phyloP scores from a whole-genome alignment of 2,113 vertebrate species.

The Tichodroma muraria region DNA sequence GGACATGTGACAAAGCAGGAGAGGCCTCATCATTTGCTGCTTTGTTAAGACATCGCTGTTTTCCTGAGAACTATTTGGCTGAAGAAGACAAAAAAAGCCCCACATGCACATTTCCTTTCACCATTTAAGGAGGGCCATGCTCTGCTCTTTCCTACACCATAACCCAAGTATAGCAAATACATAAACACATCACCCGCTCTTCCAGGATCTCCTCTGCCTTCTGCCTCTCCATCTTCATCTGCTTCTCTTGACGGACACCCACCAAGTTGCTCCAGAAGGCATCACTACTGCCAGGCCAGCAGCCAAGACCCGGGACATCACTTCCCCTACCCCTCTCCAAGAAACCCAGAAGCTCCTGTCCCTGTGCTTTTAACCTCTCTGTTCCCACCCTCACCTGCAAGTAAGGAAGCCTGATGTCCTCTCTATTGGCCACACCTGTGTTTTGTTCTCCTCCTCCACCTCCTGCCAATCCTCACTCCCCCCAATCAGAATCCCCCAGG shows the following conservation, averaged over 20 bases:
- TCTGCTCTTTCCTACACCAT: neutral
- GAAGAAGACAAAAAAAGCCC: neutral
- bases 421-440: neutral
- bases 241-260: neutral
- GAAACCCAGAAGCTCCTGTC: rapidly evolving
- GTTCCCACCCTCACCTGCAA: neutral
- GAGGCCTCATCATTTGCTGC: neutral
- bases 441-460: neutral
- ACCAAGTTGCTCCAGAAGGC: neutral
- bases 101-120: neutral
- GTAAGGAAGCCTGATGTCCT: neutral
- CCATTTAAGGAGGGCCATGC: neutral
- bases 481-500: rapidly evolving
- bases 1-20: neutral
- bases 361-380: neutral
- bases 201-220: neutral
- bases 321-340: neutral
- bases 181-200: neutral
- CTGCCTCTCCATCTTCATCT: neutral
- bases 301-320: rapidly evolving
- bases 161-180: neutral
- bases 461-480: neutral
- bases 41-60: neutral
- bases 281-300: neutral
- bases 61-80: neutral